Evolutionary conservation across 2,797 vertebrate genomes (phyloP), one percentile per base, ranked within the genome.

Genomic region (Coilia nasus): DNA sequence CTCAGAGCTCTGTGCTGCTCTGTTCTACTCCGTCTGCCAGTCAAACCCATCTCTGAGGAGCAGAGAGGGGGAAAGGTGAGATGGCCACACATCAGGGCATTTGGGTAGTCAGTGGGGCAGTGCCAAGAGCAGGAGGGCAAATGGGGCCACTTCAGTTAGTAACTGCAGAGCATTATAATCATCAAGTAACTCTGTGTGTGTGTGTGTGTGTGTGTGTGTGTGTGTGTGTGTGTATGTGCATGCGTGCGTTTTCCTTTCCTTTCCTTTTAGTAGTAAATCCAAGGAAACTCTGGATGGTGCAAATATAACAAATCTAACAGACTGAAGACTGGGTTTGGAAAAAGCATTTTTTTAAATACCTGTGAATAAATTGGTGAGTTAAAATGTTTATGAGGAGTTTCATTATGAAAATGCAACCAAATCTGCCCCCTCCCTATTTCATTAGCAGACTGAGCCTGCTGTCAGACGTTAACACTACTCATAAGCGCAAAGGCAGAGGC

Each of bases 141-240:
- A 67, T 31, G 11, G 62, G 62, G 62, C 62, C 25, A 10, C n/a
- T 67, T 67, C 25, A 67, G 23, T 67, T 14, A 0, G 25, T 31
- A 28, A 14, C 25, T 67, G 10, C 14, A 28, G 9, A 67, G 15
- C 12, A 14, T 54, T 54, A 14, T 9, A 54, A 9, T 54, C 50
- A 7, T 3, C 50, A 54, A 54, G 50, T 54, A 54, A 3, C 2
- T 71, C 6, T 17, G 28, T 71, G 28, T 4, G 28, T 35, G 67
- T 71, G 67, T 35, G 28, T 71, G 64, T 71, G 25, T 71, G 64
- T 35, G 25, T 31, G 64, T 67, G 62, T 67, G 62, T 67, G 62
- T 28, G 23, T 28, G 62, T 67, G 62, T 67, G 25, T 67, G 62
- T 31, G 62, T 67, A 23, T 31, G 25, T 31, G 64, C 23, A 11